Base-by-base conservation (phyloP, 2,797 vertebrate species). In the Yasuhikotakia modesta region DNA sequence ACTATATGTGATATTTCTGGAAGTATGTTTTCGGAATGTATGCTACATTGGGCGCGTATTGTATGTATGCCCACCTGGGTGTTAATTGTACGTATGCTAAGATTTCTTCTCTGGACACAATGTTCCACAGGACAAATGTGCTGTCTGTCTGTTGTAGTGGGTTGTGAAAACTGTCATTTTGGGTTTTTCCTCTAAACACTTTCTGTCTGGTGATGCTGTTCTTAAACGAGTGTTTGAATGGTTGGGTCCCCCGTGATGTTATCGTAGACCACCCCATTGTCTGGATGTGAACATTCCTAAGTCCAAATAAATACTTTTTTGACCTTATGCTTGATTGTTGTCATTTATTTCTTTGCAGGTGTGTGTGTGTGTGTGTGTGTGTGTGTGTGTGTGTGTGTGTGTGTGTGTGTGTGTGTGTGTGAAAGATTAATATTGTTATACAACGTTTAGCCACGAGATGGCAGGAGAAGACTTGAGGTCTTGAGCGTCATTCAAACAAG, bases 251-350 rank as follows among this genome's bases (percentile, higher is more conserved):
- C 90, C 93, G 93, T 96, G 87, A 89, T 93, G 93, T 95, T 85
- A 83, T 53, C 89, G 93, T 94, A 93, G 86, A 89, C 90, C 91
- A 93, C 92, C 88, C 90, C 94, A 92, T 93, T 94, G 93, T 92
- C 91, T 93, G 94, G 93, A 93, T 89, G 94, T 95, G 93, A 91
- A 94, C 95, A 92, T 90, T 92, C 91, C 84, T 85, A 82, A 83
- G 84, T 96, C 87, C 90, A 92, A 98, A 96, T 97, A 96, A 97
- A 97, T 90, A 89, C 90, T 93, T 93, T 93, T 76, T 74, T 79
- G 63, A 76, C 68, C 65, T 73, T 57, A 19, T 30, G 21, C 63
- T 39, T 13, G 21, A 19, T 19, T 70, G 16, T 61, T 64, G 22
- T 69, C 0, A 19, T 61, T 63, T 50, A 19, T 68, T 70, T 43